These are phyloP conservation scores for Apodemia duryi DNA, from an alignment of 2,888 invertebrate species.

Conservation along the genomic window DNA sequence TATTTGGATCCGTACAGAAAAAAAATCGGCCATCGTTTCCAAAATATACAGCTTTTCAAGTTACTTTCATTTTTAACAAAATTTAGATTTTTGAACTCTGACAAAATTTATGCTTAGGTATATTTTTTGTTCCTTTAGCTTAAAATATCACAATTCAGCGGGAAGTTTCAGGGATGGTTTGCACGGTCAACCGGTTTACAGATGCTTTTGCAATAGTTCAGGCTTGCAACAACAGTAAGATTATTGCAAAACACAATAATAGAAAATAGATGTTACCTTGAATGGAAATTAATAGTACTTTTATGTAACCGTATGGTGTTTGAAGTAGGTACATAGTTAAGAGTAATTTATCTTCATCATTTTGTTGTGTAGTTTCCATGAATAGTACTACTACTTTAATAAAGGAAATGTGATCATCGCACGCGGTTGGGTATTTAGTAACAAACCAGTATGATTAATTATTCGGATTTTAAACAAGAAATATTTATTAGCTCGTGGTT, in stretches of 20 bases:
- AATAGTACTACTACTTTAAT: not conserved
- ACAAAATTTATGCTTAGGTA: too few species aligned
- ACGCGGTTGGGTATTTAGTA: not conserved
- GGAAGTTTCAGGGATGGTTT: too few species aligned
- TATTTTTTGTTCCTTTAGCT: too few species aligned
- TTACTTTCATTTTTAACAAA: too few species aligned
- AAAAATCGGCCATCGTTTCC: too few species aligned
- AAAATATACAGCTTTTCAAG: too few species aligned
- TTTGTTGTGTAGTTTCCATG: not conserved
- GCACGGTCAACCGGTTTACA: too few species aligned
- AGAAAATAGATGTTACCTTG: constrained; percentile 3
- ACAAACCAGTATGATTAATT: not conserved
- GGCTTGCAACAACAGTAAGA: not conserved
- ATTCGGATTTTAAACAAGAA: not conserved
- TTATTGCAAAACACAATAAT: not conserved
- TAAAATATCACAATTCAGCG: too few species aligned
- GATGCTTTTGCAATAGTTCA: too few species aligned
- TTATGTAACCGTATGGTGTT: not conserved
- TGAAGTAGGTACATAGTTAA: constrained; percentile 9
- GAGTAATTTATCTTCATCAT: constrained; percentile 12
- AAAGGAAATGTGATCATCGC: not conserved
- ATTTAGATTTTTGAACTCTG: too few species aligned
- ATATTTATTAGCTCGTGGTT: too few species aligned
- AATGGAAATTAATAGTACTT: constrained; percentile 1
- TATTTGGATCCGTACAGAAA: too few species aligned